Conservation (phyloP, 2,113 vertebrate species). For the Urocynchramus pylzowi region DNA sequence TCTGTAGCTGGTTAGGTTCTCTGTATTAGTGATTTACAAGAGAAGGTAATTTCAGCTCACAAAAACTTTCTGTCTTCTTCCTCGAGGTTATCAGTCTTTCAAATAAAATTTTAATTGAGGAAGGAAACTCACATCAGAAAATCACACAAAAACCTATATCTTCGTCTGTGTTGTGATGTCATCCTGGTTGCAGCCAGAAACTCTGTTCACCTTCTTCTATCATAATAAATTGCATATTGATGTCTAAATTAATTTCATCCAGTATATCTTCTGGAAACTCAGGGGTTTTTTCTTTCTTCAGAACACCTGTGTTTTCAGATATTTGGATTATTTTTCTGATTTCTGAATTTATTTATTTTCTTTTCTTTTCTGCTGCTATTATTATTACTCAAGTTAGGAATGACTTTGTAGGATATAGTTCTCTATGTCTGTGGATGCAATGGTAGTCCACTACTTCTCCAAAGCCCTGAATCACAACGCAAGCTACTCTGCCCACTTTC, state of each 20-base stretch:
- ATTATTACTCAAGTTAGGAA: neutral
- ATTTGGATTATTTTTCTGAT: conserved; percentile 3
- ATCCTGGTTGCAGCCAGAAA: neutral
- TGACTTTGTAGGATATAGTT: neutral
- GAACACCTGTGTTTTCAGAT: conserved; percentile 28
- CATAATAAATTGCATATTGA: conserved; percentile 16
- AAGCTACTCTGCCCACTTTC: neutral
- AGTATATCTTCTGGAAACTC: conserved; percentile 11
- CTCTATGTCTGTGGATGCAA: neutral
- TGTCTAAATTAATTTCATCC: conserved; percentile 30
- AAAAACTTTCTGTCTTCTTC: neutral
- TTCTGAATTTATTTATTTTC: neutral
- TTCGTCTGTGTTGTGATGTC: conserved; percentile 7
- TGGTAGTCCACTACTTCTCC: neutral
- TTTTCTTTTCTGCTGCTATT: neutral
- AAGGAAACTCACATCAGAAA: conserved; percentile 27
- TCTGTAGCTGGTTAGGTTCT: neutral
- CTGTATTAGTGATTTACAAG: neutral
- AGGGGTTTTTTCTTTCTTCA: neutral
- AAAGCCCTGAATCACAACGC: neutral
- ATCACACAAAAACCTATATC: conserved; percentile 18
- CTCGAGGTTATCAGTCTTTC: neutral
- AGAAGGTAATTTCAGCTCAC: neutral
- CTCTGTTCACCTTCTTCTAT: conserved; percentile 6
- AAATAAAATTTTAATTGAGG: conserved; percentile 24